phyloP scores from a whole-genome alignment of 2,888 invertebrate genomes.

The Blastobasis lacticolella region DNA sequence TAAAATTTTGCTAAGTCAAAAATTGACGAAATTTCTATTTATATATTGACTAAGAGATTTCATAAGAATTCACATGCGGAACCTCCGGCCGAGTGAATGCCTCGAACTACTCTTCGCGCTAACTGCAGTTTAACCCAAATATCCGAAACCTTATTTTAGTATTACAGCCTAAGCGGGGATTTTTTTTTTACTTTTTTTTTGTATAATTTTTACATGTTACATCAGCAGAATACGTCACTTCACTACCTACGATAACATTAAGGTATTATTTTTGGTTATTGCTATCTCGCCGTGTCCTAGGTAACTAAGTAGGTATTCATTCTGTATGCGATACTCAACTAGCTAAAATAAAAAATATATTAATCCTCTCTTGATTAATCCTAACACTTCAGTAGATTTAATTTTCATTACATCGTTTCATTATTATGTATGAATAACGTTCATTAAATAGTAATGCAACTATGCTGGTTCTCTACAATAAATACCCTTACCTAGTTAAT shows the following conservation, averaged over 20 bases:
- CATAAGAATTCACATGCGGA: slow-evolving; percentile 71
- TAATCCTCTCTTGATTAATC: slow-evolving; percentile 64
- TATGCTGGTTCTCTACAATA: slow-evolving; percentile 68
- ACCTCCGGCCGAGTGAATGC: slow-evolving; percentile 34
- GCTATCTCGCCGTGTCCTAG: slow-evolving; percentile 54
- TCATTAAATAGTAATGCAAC: slow-evolving; percentile 66
- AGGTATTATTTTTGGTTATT: slow-evolving; percentile 73
- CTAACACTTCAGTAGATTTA: slow-evolving; percentile 60
- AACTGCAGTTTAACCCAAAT: slow-evolving; percentile 41
- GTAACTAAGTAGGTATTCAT: slow-evolving; percentile 56
- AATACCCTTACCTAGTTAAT: slow-evolving; percentile 70
- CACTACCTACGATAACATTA: slow-evolving; percentile 59
- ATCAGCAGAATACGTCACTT: slow-evolving; percentile 71
- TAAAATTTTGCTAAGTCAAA: slow-evolving; percentile 74
- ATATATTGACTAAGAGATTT: slow-evolving; percentile 72
- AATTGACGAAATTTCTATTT: slow-evolving; percentile 70
- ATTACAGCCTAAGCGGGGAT: slow-evolving; percentile 68
- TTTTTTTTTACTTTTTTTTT: slow-evolving; percentile 37
- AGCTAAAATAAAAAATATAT: slow-evolving; percentile 75
- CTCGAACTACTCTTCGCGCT: neutral
- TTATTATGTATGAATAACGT: slow-evolving; percentile 68
- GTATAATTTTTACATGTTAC: slow-evolving; percentile 62
- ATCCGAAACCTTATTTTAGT: slow-evolving; percentile 55
- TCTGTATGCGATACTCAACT: slow-evolving; percentile 66
- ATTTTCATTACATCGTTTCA: slow-evolving; percentile 60